Conservation (phyloP, 2,797 vertebrate species). For the Artibeus jamaicensis region DNA sequence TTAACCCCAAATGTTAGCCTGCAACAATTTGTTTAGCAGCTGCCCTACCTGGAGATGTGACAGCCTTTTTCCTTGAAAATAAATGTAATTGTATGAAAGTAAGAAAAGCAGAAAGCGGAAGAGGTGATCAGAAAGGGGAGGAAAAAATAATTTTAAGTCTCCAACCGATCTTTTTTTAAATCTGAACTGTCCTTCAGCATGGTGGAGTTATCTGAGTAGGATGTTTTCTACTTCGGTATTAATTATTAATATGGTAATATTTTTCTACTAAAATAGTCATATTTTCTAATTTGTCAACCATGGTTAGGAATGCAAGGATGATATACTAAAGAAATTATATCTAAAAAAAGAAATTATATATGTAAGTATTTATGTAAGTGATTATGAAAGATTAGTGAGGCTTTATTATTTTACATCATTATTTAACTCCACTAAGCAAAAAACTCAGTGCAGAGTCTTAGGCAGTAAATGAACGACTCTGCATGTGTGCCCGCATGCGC, state of each 20-base stretch:
- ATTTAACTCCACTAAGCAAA: background rate
- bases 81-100: background rate
- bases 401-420: background rate
- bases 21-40: background rate
- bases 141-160: background rate
- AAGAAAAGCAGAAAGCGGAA: background rate
- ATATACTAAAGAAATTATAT: background rate
- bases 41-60: background rate
- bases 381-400: background rate
- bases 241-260: background rate
- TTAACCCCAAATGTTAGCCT: background rate
- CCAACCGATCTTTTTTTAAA: background rate
- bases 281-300: background rate
- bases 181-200: background rate
- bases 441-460: background rate
- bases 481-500: fast-evolving
- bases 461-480: background rate
- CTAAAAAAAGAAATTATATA: background rate
- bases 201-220: background rate
- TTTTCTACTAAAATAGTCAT: background rate
- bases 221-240: background rate
- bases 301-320: background rate
- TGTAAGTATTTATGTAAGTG: background rate
- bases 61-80: background rate
- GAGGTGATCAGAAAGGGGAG: background rate